phyloP scores from a whole-genome alignment of 2,797 vertebrate species.

The Eulemur rubriventer region DNA sequence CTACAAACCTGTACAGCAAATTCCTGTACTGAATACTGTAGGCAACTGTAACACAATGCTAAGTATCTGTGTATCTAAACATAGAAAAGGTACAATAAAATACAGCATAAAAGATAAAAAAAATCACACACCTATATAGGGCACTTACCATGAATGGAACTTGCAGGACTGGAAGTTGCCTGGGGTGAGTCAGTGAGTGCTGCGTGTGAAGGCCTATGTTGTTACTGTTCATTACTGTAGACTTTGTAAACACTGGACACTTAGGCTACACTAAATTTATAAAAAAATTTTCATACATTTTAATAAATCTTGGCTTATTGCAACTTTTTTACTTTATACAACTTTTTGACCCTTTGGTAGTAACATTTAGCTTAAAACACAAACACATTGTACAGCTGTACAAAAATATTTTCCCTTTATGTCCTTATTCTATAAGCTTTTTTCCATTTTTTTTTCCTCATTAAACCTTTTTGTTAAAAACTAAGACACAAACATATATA shows the following conservation, averaged over 20 bases:
- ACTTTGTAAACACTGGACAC: not conserved
- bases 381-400: not conserved
- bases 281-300: not conserved
- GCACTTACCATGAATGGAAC: not conserved
- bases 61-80: not conserved
- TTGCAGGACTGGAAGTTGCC: not conserved
- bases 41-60: not conserved
- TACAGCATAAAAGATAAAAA: not conserved
- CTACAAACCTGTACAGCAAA: not conserved
- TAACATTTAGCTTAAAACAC: not conserved
- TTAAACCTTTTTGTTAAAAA: not conserved
- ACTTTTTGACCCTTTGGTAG: not conserved
- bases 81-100: not conserved
- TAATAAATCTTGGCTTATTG: not conserved
- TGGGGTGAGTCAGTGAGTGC: not conserved
- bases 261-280: not conserved
- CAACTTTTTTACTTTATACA: not conserved
- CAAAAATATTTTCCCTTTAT: not conserved
- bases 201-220: not conserved
- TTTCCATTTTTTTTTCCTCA: not conserved
- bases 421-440: not conserved
- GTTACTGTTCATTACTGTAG: not conserved
- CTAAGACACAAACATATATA: not conserved
- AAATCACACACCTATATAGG: not conserved
- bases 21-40: not conserved